phyloP scores from a whole-genome alignment of 1,140 invertebrate genomes.

The Drosophila persimilis region DNA sequence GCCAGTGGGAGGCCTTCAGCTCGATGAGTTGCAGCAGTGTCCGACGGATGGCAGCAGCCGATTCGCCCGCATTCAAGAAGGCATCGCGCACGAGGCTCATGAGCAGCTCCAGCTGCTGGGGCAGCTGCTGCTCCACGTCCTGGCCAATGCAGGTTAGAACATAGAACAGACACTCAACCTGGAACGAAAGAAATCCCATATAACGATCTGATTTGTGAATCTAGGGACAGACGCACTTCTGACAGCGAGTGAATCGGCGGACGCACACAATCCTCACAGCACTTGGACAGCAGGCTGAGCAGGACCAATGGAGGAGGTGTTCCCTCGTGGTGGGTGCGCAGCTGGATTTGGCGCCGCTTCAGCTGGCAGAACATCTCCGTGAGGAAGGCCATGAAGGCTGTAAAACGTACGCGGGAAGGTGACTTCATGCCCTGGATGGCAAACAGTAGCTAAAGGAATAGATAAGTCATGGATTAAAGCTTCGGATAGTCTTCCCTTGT shows the following conservation, averaged over 20 bases:
- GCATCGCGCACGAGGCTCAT: slow-evolving; percentile 92
- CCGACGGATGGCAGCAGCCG: slow-evolving; percentile 88
- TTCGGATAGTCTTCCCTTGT: neutral
- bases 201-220: neutral
- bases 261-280: slow-evolving; percentile 91
- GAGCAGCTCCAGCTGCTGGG: slow-evolving; percentile 89
- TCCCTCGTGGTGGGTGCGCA: slow-evolving; percentile 87
- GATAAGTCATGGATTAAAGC: neutral
- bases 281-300: slow-evolving; percentile 91
- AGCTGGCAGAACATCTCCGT: slow-evolving; percentile 94
- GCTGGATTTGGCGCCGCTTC: slow-evolving; percentile 89
- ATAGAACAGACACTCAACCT: slow-evolving; percentile 94
- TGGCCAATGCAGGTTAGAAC: slow-evolving; percentile 93
- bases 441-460: slow-evolving; percentile 62
- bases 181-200: neutral
- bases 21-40: slow-evolving; percentile 94
- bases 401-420: slow-evolving; percentile 86
- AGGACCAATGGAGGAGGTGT: slow-evolving; percentile 89
- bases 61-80: slow-evolving; percentile 89
- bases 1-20: slow-evolving; percentile 93
- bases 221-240: slow-evolving; percentile 84
- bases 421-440: slow-evolving; percentile 81
- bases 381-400: slow-evolving; percentile 93
- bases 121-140: slow-evolving; percentile 92
- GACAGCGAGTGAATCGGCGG: slow-evolving; percentile 90